phyloP scores from a whole-genome alignment of 2,113 vertebrate species.

The Nestor notabilis region DNA sequence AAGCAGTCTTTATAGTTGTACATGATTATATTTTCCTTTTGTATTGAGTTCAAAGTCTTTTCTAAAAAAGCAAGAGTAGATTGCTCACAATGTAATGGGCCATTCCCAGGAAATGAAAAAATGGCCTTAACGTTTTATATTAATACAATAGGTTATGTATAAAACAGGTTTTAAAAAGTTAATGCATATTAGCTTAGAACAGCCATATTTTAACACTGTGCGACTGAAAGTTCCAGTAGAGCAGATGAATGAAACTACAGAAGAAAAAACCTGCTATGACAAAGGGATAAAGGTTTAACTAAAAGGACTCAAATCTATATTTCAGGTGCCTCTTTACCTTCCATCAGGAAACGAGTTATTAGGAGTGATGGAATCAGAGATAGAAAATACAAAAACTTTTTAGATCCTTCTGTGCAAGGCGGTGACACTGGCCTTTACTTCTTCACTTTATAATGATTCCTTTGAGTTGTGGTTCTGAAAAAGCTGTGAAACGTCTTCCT shows the following conservation, averaged over 20 bases:
- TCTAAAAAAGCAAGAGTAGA: slow-evolving; percentile 73
- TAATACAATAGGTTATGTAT: slow-evolving; percentile 78
- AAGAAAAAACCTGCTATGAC: slow-evolving; percentile 68
- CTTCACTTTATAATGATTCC: slow-evolving; percentile 74
- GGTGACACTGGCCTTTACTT: slow-evolving; percentile 66
- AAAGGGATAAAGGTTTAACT: slow-evolving; percentile 77
- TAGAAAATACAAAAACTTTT: slow-evolving; percentile 76
- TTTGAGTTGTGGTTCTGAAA: slow-evolving; percentile 75
- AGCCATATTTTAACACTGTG: slow-evolving; percentile 76
- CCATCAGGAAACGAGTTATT: slow-evolving; percentile 75
- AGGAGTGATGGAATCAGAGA: slow-evolving; percentile 75
- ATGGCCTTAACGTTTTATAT: slow-evolving; percentile 74
- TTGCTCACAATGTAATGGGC: slow-evolving; percentile 80
- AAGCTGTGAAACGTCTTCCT: slow-evolving; percentile 74
- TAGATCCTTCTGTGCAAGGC: slow-evolving; percentile 73
- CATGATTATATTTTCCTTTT: slow-evolving; percentile 78
- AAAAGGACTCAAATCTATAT: slow-evolving; percentile 72
- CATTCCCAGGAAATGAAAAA: slow-evolving; percentile 74
- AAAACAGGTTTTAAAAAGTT: slow-evolving; percentile 76
- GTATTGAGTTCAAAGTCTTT: slow-evolving; percentile 75
- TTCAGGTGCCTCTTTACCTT: slow-evolving; percentile 75
- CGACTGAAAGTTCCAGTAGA: slow-evolving; percentile 75
- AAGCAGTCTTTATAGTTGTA: slow-evolving; percentile 77
- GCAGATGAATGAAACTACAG: slow-evolving; percentile 75
- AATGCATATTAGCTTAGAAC: slow-evolving; percentile 79